Conservation (phyloP, 2,113 vertebrate genomes). For the Neodon shergylaensis region DNA sequence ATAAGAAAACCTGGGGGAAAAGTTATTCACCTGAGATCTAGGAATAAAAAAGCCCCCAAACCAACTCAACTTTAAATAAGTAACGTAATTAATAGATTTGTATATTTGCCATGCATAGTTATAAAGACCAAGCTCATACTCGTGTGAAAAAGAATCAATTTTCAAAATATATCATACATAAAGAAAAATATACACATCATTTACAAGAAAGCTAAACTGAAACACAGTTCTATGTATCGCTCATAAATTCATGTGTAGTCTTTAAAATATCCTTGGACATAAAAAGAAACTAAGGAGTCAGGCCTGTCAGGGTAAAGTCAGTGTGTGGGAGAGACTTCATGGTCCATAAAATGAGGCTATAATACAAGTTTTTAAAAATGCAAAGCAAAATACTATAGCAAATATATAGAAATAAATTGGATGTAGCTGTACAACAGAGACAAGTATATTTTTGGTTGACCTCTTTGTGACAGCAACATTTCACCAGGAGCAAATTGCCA, state of each 20-base stretch:
- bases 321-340: background rate
- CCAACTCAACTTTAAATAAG: background rate
- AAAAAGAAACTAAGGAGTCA: background rate
- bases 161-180: background rate
- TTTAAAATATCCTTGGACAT: background rate
- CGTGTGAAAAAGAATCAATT: background rate
- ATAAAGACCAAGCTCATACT: background rate
- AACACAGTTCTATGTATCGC: background rate
- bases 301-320: background rate
- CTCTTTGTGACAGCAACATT: background rate
- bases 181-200: background rate
- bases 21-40: background rate
- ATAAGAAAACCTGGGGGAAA: background rate
- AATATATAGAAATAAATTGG: slow-evolving; percentile 12
- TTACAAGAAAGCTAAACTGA: background rate
- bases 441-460: background rate
- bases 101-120: background rate
- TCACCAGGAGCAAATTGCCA: background rate
- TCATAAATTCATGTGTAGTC: background rate
- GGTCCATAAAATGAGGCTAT: background rate
- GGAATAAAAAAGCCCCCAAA: background rate
- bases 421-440: background rate
- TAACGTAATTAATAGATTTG: background rate
- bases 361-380: background rate
- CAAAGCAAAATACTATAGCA: background rate